Evolutionary conservation across 2,888 invertebrate genomes (phyloP).

Genomic region (Polia nebulosa): DNA sequence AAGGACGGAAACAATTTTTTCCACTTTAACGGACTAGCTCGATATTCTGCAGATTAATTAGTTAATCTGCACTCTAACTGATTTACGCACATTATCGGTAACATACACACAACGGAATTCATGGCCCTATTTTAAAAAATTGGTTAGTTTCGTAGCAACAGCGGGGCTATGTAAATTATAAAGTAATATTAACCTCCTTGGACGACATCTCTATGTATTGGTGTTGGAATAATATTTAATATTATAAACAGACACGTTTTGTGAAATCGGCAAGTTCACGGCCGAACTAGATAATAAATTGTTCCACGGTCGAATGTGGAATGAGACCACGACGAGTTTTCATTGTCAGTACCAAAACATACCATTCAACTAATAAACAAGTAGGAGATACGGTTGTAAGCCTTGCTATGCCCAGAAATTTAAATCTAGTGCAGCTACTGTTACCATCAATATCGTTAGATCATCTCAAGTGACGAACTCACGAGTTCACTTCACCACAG

Average conservation of each 20-base stretch:
- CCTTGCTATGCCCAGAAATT: neutral
- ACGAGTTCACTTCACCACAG: neutral
- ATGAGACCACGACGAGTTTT: neutral
- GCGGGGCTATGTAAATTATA: constrained; percentile 47
- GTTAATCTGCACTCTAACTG: too few species aligned
- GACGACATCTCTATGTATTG: constrained; percentile 27
- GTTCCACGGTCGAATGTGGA: constrained; percentile 18
- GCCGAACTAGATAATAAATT: constrained; percentile 48
- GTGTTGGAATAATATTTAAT: constrained; percentile 39
- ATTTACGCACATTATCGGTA: too few species aligned
- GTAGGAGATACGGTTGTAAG: neutral
- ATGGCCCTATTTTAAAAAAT: constrained; percentile 30
- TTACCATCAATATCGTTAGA: neutral
- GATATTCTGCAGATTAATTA: too few species aligned
- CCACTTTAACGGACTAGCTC: too few species aligned
- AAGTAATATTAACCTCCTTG: constrained; percentile 54
- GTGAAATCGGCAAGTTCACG: constrained; percentile 62
- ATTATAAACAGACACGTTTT: constrained; percentile 51
- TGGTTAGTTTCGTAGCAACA: constrained; percentile 45
- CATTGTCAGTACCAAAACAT: neutral
- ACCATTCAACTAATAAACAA: neutral
- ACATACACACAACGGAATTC: constrained; percentile 21
- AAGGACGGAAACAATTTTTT: too few species aligned
- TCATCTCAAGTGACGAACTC: neutral
- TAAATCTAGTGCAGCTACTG: neutral